Evolutionary conservation across 1,140 invertebrate species (phyloP), one percentile per base, ranked within the genome.

Genomic region (Stratiolaelaps scimitus): DNA sequence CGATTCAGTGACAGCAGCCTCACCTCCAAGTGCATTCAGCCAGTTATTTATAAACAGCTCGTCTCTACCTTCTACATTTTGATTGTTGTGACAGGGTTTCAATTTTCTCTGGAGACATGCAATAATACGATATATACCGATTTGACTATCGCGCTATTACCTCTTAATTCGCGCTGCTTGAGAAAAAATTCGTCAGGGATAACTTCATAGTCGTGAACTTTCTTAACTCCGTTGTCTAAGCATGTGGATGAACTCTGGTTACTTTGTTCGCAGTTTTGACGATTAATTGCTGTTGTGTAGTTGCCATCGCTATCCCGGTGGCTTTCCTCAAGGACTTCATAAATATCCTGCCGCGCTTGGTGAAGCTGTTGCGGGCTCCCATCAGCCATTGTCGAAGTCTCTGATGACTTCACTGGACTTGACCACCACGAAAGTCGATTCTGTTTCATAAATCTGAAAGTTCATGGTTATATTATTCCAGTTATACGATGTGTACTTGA

Each of bases 361-460:
- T 17, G 53, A 40, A 40, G 10, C 10, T 40, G 34, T 4, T 40
- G 5, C 34, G 34, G 34, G 34, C 34, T 40, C 10, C 10, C 34
- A 19, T 60, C 53, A 60, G 26, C 53, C 53, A 60, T 60, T 40
- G 10, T 10, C 5, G 34, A 40, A 40, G 4, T 40, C 13, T 60
- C 53, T 29, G 53, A 60, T 23, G 26, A 29, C 15, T 26, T 29
- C 15, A 34, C 23, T 26, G 53, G 53, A 60, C 53, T 60, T 15
- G 15, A 29, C 53, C 53, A 60, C 53, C 53, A 60, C 26, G 53
- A 60, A 2, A 60, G 53, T 4, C 53, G 53, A 60, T 60, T 17
- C 53, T 60, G 53, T 60, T 60, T 60, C 53, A 60, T 26, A 34
- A 60, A 60, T 34, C 53, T 60, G 47, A 20, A 48, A 28, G 15